phyloP scores from a whole-genome alignment of 2,797 vertebrate species.

The Australoheros facetus region DNA sequence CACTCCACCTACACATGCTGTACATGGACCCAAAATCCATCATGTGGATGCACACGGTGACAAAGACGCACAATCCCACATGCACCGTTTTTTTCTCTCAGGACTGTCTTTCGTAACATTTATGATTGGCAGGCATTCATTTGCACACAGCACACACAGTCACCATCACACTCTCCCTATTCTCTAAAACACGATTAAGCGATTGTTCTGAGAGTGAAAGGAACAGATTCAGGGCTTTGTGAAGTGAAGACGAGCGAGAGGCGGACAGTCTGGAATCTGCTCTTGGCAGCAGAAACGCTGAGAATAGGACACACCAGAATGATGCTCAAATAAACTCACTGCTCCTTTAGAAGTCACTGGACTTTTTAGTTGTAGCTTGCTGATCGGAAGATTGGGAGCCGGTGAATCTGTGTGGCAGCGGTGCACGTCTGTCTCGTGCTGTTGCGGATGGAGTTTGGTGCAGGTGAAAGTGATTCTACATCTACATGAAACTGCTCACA shows the following conservation, averaged over 20 bases:
- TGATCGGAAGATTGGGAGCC: conserved; percentile 3
- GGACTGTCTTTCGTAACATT: conserved; percentile 11
- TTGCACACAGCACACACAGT: conserved; percentile 19
- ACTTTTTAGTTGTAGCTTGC: conserved; percentile 4
- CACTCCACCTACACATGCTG: background rate
- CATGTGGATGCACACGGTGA: background rate
- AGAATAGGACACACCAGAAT: conserved; percentile 56
- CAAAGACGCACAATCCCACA: background rate
- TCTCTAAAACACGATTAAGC: conserved; percentile 47
- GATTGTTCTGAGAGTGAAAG: conserved; percentile 66
- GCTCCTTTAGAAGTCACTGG: conserved; percentile 47
- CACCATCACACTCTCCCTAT: conserved; percentile 17
- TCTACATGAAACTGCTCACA: background rate
- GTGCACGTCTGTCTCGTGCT: background rate
- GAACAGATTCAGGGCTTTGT: conserved; percentile 55
- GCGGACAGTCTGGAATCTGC: conserved; percentile 54
- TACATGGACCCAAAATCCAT: background rate
- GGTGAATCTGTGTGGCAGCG: background rate
- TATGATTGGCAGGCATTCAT: conserved; percentile 48
- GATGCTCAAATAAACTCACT: conserved; percentile 32
- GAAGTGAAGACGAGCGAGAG: conserved; percentile 41
- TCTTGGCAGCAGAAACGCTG: conserved; percentile 54
- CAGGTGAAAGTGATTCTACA: background rate
- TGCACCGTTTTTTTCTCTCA: background rate
- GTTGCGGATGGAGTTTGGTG: no score